Evolutionary conservation across 2,113 vertebrate genomes (phyloP), one percentile per base, ranked within the genome.

Genomic region (Paedocypris sp.): DNA sequence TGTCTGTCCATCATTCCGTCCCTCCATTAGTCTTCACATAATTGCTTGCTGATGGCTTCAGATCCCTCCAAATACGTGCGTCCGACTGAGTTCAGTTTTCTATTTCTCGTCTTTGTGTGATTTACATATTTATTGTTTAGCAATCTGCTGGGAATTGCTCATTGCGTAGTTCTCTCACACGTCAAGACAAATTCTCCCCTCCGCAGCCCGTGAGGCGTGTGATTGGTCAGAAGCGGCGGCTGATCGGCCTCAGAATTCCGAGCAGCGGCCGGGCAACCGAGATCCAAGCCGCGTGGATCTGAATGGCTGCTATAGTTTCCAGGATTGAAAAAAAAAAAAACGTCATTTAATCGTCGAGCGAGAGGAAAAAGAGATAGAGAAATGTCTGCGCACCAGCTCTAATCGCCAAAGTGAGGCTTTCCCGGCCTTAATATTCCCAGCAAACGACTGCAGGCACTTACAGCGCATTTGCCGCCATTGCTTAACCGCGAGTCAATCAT

Each of bases 51-150:
- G 33, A 35, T 35, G n/a, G 35, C 12, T 38, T 38, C 12, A 13
- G 35, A n/a, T n/a, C n/a, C n/a, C n/a, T n/a, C n/a, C n/a, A n/a
- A n/a, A n/a, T n/a, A n/a, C n/a, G n/a, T n/a, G n/a, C n/a, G n/a
- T n/a, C n/a, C n/a, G n/a, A n/a, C n/a, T n/a, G n/a, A n/a, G n/a
- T n/a, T n/a, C n/a, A n/a, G n/a, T n/a, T n/a, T n/a, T n/a, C n/a
- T n/a, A n/a, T n/a, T n/a, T n/a, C n/a, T n/a, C n/a, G n/a, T n/a
- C n/a, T n/a, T n/a, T 77, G 60, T 78, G 74, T 74, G 63, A 85
- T 85, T 87, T 82, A 80, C 82, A 85, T 85, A 83, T 84, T 82
- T 83, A 83, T 85, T 86, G 76, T 82, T 77, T 79, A 71, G 75
- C 78, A 82, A 78, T 79, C 80, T 75, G 73, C 57, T 57, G 80